These are phyloP conservation scores for Proales similis DNA, from an alignment of 1,140 invertebrate species.

Conservation along the genomic window DNA sequence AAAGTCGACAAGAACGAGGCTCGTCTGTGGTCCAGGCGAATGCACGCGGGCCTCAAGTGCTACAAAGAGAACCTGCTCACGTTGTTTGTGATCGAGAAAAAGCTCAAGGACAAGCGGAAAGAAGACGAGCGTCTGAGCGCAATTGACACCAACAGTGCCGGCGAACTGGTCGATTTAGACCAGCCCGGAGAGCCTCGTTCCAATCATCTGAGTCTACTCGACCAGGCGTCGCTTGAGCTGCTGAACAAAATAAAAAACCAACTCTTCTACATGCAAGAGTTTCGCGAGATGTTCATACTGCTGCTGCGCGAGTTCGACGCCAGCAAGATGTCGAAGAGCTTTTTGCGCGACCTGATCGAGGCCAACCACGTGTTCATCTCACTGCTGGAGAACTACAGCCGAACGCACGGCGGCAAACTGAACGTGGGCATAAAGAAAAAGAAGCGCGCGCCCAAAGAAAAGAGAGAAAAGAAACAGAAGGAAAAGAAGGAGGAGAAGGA, in stretches of 20 bases:
- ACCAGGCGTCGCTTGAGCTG: not conserved
- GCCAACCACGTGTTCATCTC: slow-evolving; percentile 35
- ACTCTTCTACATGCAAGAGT: slow-evolving; percentile 36
- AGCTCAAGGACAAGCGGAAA: not conserved
- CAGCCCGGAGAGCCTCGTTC: not conserved
- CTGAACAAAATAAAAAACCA: slow-evolving; percentile 23
- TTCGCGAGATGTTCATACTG: slow-evolving; percentile 28
- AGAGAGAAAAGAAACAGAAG: slow-evolving; percentile 24
- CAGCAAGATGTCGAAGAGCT: slow-evolving; percentile 35
- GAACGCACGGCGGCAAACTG: slow-evolving; percentile 7
- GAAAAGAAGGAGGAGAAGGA: slow-evolving; percentile 33
- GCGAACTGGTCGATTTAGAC: not conserved
- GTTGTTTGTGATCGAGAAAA: slow-evolving; percentile 21
- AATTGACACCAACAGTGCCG: slow-evolving; percentile 6
- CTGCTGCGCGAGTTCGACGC: slow-evolving; percentile 30
- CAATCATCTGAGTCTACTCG: not conserved
- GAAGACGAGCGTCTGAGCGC: not conserved
- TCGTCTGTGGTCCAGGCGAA: slow-evolving; percentile 28
- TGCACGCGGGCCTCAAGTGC: slow-evolving; percentile 28
- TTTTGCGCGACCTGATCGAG: slow-evolving; percentile 29
- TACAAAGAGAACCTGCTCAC: slow-evolving; percentile 31
- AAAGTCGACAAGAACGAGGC: slow-evolving; percentile 22
- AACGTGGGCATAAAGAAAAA: slow-evolving; percentile 18
- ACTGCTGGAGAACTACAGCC: too few species aligned
- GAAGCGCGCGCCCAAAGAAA: not conserved